A percentile compares a stretch with the other conserved stretches of the same genome.
Evolutionary conservation across 2,113 vertebrate species (phyloP).

Genomic region (Donacobius atricapilla): DNA sequence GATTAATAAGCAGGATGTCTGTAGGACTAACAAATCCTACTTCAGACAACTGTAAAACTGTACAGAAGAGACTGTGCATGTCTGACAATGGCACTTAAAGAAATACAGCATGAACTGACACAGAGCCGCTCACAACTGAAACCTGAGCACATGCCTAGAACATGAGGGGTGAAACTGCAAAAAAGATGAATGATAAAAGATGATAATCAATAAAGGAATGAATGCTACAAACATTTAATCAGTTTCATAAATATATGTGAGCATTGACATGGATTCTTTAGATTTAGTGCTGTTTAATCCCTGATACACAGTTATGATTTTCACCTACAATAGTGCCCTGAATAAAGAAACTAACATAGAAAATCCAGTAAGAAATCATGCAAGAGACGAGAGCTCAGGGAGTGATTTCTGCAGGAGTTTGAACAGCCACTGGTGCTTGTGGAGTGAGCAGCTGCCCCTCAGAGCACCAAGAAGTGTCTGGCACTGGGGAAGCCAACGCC

Average conservation of each 20-base stretch:
- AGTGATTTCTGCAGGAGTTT: neutral
- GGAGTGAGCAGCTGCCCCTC: neutral
- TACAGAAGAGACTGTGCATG: neutral
- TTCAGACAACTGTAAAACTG: neutral
- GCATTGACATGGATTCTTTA: neutral
- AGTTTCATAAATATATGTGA: neutral
- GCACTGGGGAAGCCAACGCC: neutral
- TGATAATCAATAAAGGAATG: slow-evolving; percentile 4
- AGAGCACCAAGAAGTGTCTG: neutral
- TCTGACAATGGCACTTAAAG: neutral
- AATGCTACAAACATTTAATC: neutral
- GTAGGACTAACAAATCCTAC: slow-evolving; percentile 23
- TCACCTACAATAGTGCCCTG: neutral
- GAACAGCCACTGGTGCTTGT: neutral
- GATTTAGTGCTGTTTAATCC: neutral
- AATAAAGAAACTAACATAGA: neutral
- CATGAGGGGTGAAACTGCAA: neutral
- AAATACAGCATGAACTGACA: slow-evolving; percentile 27
- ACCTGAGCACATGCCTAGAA: neutral
- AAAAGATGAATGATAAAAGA: neutral
- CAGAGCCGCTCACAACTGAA: slow-evolving; percentile 1
- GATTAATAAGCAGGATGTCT: slow-evolving; percentile 37
- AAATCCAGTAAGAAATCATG: neutral
- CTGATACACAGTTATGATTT: neutral
- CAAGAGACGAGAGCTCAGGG: neutral